A percentile compares a stretch with the other conserved stretches of the same genome.
phyloP scores from a whole-genome alignment of 2,797 vertebrate genomes.

The Neomorphus geoffroyi region DNA sequence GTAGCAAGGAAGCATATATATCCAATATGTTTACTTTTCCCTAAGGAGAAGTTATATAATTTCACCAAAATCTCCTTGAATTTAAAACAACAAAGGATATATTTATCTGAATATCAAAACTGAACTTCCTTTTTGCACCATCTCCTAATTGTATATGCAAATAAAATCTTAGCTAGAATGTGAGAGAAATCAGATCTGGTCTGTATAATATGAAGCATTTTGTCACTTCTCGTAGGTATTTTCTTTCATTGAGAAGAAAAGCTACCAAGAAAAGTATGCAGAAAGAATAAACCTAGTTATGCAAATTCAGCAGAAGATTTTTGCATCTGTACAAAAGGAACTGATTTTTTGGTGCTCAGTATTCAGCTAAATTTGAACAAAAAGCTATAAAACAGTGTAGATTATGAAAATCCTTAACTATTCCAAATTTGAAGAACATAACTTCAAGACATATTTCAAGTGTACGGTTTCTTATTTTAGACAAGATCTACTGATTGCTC shows the following conservation, averaged over 20 bases:
- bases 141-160: background rate
- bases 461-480: constrained; percentile 35
- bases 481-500: constrained; percentile 45
- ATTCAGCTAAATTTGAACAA: constrained; percentile 21
- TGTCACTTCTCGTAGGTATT: background rate
- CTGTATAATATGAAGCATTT: background rate
- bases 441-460: constrained; percentile 24
- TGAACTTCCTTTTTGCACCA: background rate
- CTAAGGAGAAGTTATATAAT: background rate
- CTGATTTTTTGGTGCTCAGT: constrained; percentile 53
- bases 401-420: constrained; percentile 25
- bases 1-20: background rate
- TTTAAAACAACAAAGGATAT: background rate
- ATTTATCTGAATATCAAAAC: background rate
- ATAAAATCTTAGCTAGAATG: background rate
- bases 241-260: background rate
- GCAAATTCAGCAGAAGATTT: constrained; percentile 28
- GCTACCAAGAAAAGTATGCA: background rate
- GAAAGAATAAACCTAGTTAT: constrained; percentile 5
- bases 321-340: constrained; percentile 46
- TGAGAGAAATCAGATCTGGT: background rate
- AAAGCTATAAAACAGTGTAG: background rate
- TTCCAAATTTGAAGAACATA: background rate
- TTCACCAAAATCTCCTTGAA: background rate
- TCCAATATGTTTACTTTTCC: background rate